Evolutionary conservation across 2,113 vertebrate species (phyloP).

Genomic region (Shinisaurus crocodilurus): DNA sequence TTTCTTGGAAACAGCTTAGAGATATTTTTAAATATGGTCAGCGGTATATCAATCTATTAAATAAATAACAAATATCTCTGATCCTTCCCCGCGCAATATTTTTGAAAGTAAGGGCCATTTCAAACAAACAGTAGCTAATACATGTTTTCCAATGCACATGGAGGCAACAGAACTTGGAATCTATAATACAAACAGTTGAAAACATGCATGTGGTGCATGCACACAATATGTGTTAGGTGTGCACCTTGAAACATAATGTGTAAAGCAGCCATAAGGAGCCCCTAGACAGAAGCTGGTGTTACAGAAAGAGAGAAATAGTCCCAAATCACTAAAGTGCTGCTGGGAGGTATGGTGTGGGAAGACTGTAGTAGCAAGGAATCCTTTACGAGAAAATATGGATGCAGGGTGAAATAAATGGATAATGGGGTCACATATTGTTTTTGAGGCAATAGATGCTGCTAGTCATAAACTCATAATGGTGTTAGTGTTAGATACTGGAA

Average conservation of each 20-base stretch:
- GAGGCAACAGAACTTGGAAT: background rate
- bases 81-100: background rate
- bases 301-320: background rate
- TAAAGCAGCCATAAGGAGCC: background rate
- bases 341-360: background rate
- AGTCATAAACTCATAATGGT: conserved; percentile 66
- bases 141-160: background rate
- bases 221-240: background rate
- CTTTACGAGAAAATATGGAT: background rate
- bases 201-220: background rate
- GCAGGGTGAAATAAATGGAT: conserved; percentile 4
- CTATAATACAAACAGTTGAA: background rate
- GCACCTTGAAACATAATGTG: background rate
- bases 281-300: background rate
- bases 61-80: background rate
- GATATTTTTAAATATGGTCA: no score
- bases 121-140: background rate
- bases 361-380: background rate
- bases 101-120: background rate
- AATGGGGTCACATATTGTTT: conserved; percentile 22
- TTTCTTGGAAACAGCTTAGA: no score
- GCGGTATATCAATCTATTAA: no score
- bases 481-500: conserved; percentile 62
- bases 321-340: background rate
- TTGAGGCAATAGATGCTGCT: conserved; percentile 51